Evolutionary conservation across 1,140 invertebrate genomes (phyloP).

Genomic region (Paralvinella palmiformis): DNA sequence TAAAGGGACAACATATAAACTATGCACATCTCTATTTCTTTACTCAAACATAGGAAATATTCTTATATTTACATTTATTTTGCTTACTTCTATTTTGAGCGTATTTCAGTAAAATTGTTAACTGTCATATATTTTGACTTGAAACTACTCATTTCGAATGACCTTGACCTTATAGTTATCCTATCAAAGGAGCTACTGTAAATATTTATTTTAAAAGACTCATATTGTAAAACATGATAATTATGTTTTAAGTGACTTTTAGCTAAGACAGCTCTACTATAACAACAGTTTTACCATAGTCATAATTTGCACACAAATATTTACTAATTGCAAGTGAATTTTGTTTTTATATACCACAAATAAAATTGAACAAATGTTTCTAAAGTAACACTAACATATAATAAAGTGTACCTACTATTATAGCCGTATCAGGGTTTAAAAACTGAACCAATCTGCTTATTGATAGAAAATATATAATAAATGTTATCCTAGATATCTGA

Average conservation of each 20-base stretch:
- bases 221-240: too few species aligned
- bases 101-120: too few species aligned
- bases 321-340: too few species aligned
- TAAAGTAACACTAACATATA: neutral
- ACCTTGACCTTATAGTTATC: too few species aligned
- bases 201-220: too few species aligned
- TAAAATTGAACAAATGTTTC: neutral
- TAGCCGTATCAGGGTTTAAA: neutral
- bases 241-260: too few species aligned
- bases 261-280: too few species aligned
- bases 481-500: conserved; percentile 61
- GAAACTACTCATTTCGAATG: too few species aligned
- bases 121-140: too few species aligned
- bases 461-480: neutral
- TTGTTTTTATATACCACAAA: neutral
- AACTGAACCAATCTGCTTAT: neutral
- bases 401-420: neutral
- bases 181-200: too few species aligned
- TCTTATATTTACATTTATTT: neutral
- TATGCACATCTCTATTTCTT: neutral
- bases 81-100: neutral
- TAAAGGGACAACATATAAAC: neutral
- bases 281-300: too few species aligned
- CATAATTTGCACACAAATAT: too few species aligned
- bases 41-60: neutral